Base-by-base conservation (phyloP, 2,797 vertebrate genomes). In the Pseudocheirus occidentalis region DNA sequence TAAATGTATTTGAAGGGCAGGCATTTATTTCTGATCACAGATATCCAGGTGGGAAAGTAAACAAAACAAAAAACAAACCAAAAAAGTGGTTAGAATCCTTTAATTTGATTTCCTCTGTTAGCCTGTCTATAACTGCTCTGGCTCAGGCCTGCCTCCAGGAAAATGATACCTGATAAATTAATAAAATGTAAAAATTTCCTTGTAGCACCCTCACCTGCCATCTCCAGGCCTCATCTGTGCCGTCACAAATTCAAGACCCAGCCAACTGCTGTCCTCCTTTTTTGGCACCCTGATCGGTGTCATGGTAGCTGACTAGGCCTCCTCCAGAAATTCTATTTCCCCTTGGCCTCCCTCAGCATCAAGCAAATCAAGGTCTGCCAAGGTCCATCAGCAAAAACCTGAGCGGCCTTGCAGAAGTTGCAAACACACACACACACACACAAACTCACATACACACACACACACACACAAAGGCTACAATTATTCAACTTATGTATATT, bases 321-420 rank as follows among this genome's bases (percentile, higher is more conserved):
- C 93, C 93, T 58, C 96, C 96, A 95, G 93, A 96, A 96, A 96
- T 96, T 94, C 94, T 92, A 94, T 96, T 97, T 96, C 94, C 96
- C 93, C 94, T 97, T 91, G 94, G 92, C 52, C 4, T 1, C 92
- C 52, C 4, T 1, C 92, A 55, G 90, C 94, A 96, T 46, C 73
- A 81, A 14, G 66, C 18, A 46, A 46, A 24, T 18, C n/a, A 28
- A 46, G 73, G 24, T 87, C 40, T 50, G 73, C 73, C 40, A 50
- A 87, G 10, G 40, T 50, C 3, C 40, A 50, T 87, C 12, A 87
- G 40, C 4, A 50, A 46, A 46, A 87, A 3, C 40, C 40, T 50
- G 73, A 87, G 73, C 4, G 1, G 3, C 9, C 31, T 50, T 50
- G 40, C 40, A 87, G 40, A 87, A 40, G 73, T 12, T 73, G 66